phyloP scores from a whole-genome alignment of 2,797 vertebrate species.

The Acrossocheilus wenchowensis region DNA sequence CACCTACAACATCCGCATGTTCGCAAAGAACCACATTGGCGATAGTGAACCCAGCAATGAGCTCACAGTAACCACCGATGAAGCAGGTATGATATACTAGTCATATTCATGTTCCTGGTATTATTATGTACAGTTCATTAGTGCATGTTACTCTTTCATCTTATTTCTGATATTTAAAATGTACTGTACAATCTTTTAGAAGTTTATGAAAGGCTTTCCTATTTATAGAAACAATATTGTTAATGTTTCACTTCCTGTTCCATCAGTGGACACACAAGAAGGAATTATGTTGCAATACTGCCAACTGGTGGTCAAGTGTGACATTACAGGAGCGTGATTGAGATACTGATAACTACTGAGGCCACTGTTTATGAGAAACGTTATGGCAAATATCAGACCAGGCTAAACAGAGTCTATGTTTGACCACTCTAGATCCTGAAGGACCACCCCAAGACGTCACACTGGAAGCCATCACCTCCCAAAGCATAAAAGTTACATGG shows the following conservation, averaged over 20 bases:
- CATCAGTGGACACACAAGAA: not conserved
- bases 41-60: conserved; percentile 98
- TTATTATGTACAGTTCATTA: not conserved
- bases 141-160: not conserved
- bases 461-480: conserved; percentile 93
- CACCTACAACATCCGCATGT: conserved; percentile 99
- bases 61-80: conserved; percentile 95
- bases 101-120: not conserved
- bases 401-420: conserved; percentile 60
- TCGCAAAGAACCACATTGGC: conserved; percentile 97
- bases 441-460: conserved; percentile 96
- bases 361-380: not conserved
- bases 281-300: conserved; percentile 24
- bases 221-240: not conserved
- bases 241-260: not conserved
- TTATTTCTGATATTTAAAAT: not conserved
- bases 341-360: not conserved
- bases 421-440: conserved; percentile 85
- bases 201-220: not conserved
- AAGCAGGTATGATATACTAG: conserved; percentile 86
- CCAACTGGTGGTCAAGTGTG: conserved; percentile 19
- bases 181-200: not conserved
- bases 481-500: conserved; percentile 96
- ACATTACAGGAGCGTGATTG: not conserved
- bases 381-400: not conserved